Evolutionary conservation across 2,888 invertebrate genomes (phyloP).

Genomic region (Platycheirus albimanus): DNA sequence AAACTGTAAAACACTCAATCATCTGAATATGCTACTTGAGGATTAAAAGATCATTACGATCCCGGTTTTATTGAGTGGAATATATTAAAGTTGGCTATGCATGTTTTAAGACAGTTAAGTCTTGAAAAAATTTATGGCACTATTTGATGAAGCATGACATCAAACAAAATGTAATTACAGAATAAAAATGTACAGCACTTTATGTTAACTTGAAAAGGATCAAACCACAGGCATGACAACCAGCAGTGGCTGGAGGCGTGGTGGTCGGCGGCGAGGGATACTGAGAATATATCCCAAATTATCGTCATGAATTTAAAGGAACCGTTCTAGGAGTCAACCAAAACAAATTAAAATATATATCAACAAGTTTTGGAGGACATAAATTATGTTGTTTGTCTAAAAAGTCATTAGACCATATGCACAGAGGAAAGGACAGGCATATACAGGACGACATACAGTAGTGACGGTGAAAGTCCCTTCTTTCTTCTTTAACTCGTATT

Average conservation of each 20-base stretch:
- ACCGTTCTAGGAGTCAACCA: neutral
- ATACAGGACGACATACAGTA: too few relatives aligned
- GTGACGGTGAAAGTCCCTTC: too few relatives aligned
- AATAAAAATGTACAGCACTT: neutral
- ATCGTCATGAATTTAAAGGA: neutral
- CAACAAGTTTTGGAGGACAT: slow-evolving; percentile 14
- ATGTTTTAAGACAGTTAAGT: neutral
- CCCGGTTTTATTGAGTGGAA: neutral
- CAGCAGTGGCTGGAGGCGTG: too few relatives aligned
- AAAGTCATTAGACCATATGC: neutral
- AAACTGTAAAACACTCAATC: neutral
- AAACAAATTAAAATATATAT: slow-evolving; percentile 23
- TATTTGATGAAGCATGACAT: neutral
- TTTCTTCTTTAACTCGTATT: neutral
- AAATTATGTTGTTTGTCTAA: neutral
- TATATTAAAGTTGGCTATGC: neutral
- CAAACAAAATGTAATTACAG: neutral
- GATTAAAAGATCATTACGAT: neutral
- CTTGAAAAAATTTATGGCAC: neutral
- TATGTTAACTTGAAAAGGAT: neutral
- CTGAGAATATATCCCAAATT: neutral
- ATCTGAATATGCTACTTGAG: neutral
- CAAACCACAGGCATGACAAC: neutral
- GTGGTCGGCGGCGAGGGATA: neutral
- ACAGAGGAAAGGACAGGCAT: neutral